These are phyloP conservation scores for Deilephila elpenor DNA, from an alignment of 2,888 invertebrate genomes.

Conservation along the genomic window DNA sequence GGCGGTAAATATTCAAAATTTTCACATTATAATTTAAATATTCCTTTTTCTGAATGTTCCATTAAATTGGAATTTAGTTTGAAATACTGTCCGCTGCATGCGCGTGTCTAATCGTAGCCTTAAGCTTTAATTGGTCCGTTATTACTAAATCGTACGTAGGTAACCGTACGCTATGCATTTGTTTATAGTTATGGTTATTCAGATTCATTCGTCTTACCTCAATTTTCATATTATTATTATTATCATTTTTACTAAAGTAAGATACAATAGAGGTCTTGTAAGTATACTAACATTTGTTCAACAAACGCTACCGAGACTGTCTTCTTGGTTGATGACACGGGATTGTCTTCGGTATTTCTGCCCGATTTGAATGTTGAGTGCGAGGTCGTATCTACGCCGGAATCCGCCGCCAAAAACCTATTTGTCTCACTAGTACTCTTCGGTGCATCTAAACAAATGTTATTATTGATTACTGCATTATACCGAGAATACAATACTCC, in stretches of 20 bases:
- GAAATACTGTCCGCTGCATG: no score
- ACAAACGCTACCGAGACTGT: conserved; percentile 48
- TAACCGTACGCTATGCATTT: no score
- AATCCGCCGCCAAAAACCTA: conserved; percentile 45
- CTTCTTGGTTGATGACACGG: conserved; percentile 45
- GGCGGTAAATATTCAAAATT: no score
- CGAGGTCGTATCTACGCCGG: conserved; percentile 60
- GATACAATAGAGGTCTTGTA: background rate
- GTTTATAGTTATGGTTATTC: no score
- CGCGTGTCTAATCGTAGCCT: no score
- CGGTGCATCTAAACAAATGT: background rate
- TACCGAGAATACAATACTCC: background rate
- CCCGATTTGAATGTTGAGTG: conserved; percentile 45
- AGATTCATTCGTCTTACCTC: no score
- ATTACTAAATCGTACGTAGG: no score
- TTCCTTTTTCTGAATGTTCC: no score
- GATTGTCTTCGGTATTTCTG: conserved; percentile 33
- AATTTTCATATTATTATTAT: background rate
- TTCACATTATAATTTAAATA: no score
- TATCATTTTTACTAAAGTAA: background rate
- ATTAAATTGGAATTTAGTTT: no score
- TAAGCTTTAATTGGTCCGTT: no score
- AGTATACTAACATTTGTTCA: conserved; percentile 54
- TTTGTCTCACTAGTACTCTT: background rate
- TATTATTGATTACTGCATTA: background rate